Conservation (phyloP, 2,113 vertebrate genomes). For the Brachypteracias leptosomus region DNA sequence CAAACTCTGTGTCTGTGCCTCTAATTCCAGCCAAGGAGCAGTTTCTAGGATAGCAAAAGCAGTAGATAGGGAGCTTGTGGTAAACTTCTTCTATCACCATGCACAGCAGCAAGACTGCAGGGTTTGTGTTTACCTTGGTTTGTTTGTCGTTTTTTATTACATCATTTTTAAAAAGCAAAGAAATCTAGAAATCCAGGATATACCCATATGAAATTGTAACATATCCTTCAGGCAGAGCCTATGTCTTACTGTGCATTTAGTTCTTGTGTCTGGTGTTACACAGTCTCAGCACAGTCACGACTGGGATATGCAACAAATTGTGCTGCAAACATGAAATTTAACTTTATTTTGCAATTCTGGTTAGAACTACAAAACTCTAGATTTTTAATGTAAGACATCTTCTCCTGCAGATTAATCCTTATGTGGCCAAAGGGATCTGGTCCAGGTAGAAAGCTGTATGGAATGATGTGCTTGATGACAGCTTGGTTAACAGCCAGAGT, state of each 20-base stretch:
- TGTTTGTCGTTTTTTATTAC: background rate
- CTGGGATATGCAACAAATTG: background rate
- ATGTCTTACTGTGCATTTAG: background rate
- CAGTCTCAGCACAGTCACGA: accelerated
- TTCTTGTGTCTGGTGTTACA: background rate
- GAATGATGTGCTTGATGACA: background rate
- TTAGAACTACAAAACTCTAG: background rate
- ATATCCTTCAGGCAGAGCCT: background rate
- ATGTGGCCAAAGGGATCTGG: background rate
- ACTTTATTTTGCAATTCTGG: background rate
- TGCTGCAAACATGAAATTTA: background rate
- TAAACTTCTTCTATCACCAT: background rate
- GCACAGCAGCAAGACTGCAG: background rate
- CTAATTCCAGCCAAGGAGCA: background rate
- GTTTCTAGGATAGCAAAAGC: background rate
- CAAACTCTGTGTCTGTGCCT: background rate
- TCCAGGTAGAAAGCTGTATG: background rate
- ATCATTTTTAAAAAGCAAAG: background rate
- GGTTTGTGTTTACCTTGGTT: background rate
- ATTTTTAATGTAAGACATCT: background rate
- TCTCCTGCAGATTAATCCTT: background rate
- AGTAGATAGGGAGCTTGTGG: background rate
- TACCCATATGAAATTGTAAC: background rate
- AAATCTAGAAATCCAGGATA: background rate
- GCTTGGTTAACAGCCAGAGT: background rate